These are phyloP conservation scores for Hipposideros larvatus DNA, from an alignment of 2,797 vertebrate genomes.

Conservation along the genomic window DNA sequence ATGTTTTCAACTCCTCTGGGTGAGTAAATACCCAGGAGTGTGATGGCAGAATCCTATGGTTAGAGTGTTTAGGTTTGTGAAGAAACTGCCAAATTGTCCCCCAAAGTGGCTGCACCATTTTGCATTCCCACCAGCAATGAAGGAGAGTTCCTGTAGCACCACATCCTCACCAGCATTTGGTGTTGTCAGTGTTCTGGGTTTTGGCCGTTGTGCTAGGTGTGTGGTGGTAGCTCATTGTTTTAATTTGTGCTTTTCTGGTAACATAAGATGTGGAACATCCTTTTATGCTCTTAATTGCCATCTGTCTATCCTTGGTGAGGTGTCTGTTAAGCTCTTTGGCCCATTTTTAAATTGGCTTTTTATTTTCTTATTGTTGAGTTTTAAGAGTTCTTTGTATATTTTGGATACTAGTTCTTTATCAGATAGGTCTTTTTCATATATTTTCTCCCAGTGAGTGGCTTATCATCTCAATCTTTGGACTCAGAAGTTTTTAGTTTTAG, in stretches of 20 bases:
- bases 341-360: neutral
- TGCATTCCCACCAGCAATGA: neutral
- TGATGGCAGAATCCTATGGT: neutral
- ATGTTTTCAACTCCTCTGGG: neutral
- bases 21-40: neutral
- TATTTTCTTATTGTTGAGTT: neutral
- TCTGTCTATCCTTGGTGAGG: neutral
- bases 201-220: neutral
- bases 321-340: neutral
- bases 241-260: neutral
- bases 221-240: neutral
- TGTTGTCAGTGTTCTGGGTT: neutral
- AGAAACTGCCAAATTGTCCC: neutral
- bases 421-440: neutral
- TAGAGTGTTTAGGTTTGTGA: neutral
- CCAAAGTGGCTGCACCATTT: neutral
- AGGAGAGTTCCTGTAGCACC: neutral
- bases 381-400: neutral
- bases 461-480: neutral
- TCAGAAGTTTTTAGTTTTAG: neutral
- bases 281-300: neutral
- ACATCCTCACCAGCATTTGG: neutral
- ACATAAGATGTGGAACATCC: neutral
- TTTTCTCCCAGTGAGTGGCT: neutral
- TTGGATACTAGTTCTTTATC: neutral